Percentiles rank a stretch among this genome's conserved stretches.
phyloP scores from a whole-genome alignment of 2,797 vertebrate species.

The Peromyscus aztecus region DNA sequence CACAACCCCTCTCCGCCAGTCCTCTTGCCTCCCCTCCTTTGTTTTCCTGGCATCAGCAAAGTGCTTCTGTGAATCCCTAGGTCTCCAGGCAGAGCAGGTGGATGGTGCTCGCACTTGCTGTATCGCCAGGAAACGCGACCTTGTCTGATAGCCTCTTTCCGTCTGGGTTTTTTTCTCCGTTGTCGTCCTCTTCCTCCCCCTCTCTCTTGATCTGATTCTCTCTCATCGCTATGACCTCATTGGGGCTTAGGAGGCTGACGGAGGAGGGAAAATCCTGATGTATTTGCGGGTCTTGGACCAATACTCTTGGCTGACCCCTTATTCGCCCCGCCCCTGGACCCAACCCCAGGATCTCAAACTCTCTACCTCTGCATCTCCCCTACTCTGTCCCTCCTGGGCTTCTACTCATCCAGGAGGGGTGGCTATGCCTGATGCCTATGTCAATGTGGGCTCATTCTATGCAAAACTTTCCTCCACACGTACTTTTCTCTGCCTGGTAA shows the following conservation, averaged over 20 bases:
- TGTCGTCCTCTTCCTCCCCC: conserved; percentile 61
- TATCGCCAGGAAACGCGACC: conserved; percentile 83
- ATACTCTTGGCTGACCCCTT: not conserved
- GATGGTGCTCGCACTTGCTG: conserved; percentile 68
- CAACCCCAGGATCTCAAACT: not conserved
- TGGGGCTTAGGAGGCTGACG: conserved; percentile 65
- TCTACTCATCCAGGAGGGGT: conserved; percentile 21
- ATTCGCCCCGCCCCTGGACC: conserved; percentile 20
- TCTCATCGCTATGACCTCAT: conserved; percentile 88
- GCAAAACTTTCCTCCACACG: conserved; percentile 74
- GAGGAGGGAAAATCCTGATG: conserved; percentile 64
- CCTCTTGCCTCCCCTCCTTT: conserved; percentile 67
- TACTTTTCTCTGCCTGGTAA: not conserved
- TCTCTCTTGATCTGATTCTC: conserved; percentile 70
- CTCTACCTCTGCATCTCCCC: not conserved
- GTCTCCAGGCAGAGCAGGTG: conserved; percentile 41
- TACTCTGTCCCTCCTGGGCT: not conserved
- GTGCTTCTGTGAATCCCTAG: conserved; percentile 38
- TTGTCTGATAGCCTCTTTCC: conserved; percentile 85
- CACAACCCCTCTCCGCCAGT: not conserved
- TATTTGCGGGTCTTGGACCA: conserved; percentile 46
- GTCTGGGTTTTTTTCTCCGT: conserved; percentile 68
- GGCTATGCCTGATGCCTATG: conserved; percentile 27
- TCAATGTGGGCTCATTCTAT: conserved; percentile 41
- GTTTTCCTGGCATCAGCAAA: conserved; percentile 68